Evolutionary conservation across 2,113 vertebrate genomes (phyloP).

Genomic region (Cebus imitator): DNA sequence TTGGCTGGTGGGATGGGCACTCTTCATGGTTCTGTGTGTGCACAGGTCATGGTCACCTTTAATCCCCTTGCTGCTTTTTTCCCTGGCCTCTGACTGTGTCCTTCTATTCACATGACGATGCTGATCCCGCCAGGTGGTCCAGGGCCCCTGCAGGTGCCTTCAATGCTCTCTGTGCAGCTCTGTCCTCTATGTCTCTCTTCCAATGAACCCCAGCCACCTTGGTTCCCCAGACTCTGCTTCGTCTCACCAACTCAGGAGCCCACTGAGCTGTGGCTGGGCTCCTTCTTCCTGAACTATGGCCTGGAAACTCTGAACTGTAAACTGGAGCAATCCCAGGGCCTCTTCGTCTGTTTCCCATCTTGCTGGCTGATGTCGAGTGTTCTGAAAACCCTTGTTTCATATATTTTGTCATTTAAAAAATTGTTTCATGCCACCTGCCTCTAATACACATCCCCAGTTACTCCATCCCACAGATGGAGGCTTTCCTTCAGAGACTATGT

Average conservation of each 20-base stretch:
- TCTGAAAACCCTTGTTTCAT: not conserved
- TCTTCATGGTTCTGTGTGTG: fast-evolving
- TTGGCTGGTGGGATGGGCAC: fast-evolving
- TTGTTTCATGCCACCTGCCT: too few relatives aligned
- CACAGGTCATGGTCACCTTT: fast-evolving
- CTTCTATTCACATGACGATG: fast-evolving
- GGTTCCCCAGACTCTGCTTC: not conserved
- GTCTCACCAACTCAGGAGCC: not conserved
- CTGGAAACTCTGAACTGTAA: fast-evolving
- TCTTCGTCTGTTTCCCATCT: fast-evolving
- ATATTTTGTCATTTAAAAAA: not conserved
- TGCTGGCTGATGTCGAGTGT: not conserved
- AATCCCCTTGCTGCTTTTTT: too few relatives aligned
- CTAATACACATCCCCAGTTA: too few relatives aligned
- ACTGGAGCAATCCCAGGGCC: fast-evolving
- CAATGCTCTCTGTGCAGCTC: too few relatives aligned
- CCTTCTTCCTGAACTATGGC: not conserved
- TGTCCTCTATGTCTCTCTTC: not conserved
- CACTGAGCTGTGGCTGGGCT: not conserved
- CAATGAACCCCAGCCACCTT: too few relatives aligned
- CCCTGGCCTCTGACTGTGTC: not conserved
- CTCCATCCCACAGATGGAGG: too few relatives aligned
- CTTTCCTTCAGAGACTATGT: too few relatives aligned
- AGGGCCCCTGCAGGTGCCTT: not conserved
- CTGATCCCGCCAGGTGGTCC: fast-evolving